phyloP scores from a whole-genome alignment of 1,140 invertebrate genomes.

The Caenorhabditis briggsae region DNA sequence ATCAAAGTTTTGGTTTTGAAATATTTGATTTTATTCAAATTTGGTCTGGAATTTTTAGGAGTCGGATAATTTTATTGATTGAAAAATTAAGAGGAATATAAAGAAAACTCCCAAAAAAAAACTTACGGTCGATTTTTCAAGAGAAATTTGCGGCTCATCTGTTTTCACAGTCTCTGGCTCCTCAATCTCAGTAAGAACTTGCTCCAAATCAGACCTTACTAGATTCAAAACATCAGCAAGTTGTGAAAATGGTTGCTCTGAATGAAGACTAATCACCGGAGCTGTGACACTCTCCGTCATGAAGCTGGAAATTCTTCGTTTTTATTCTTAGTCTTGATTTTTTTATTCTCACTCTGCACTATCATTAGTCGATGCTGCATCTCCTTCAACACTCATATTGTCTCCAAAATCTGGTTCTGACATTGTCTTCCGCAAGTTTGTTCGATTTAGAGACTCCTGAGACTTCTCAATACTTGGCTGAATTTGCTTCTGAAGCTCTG shows the following conservation, averaged over 20 bases:
- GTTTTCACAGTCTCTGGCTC: conserved; percentile 53
- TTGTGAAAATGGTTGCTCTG: conserved; percentile 23
- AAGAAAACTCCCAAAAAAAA: not conserved
- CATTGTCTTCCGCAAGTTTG: conserved; percentile 18
- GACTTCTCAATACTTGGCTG: conserved; percentile 53
- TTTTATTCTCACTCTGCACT: not conserved
- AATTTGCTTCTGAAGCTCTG: conserved; percentile 64
- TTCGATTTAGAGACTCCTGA: conserved; percentile 36
- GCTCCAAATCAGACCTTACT: conserved; percentile 64
- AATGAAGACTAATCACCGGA: not conserved
- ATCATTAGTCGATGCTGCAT: not conserved
- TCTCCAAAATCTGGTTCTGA: conserved; percentile 42
- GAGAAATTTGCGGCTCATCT: conserved; percentile 23
- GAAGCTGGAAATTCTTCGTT: conserved; percentile 5
- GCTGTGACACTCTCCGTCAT: conserved; percentile 23
- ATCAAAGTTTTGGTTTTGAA: not conserved
- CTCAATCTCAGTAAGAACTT: conserved; percentile 63
- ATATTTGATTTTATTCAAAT: conserved; percentile 10
- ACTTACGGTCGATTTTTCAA: conserved; percentile 31
- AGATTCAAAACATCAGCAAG: conserved; percentile 36
- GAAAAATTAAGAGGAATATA: no score
- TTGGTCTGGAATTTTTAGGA: not conserved
- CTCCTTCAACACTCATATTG: conserved; percentile 19
- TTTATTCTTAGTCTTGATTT: no score
- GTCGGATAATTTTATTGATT: not conserved